Percentiles rank a stretch among this genome's conserved stretches.
phyloP scores from a whole-genome alignment of 2,113 vertebrate genomes.

The Microcebus tavaratra region DNA sequence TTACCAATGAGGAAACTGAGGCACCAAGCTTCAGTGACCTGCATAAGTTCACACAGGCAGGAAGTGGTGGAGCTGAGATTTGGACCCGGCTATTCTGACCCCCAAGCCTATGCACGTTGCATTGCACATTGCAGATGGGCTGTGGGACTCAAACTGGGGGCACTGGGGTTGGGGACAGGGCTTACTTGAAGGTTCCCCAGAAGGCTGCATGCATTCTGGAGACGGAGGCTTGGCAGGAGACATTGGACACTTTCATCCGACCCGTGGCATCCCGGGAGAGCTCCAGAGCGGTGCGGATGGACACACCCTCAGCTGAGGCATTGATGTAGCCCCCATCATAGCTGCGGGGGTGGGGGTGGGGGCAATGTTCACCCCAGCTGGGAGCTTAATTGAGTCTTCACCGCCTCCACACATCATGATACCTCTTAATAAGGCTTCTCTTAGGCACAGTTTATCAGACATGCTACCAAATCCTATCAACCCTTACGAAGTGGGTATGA shows the following conservation, averaged over 20 bases:
- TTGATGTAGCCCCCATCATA: conserved; percentile 93
- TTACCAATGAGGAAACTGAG: not conserved
- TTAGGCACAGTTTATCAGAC: not conserved
- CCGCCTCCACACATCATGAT: not conserved
- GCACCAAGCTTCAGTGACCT: not conserved
- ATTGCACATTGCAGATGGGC: not conserved
- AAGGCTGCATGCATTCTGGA: conserved; percentile 89
- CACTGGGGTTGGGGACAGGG: rapidly evolving
- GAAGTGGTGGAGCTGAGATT: not conserved
- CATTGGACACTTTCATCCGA: conserved; percentile 92
- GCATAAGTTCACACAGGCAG: not conserved
- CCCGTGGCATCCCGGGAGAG: conserved; percentile 88
- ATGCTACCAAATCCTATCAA: not conserved
- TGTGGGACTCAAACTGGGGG: not conserved
- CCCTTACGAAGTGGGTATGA: not conserved
- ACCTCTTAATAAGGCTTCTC: not conserved
- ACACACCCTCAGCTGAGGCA: conserved; percentile 92
- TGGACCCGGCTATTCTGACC: not conserved
- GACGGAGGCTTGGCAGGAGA: conserved; percentile 91
- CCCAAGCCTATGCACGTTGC: not conserved
- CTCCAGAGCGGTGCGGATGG: conserved; percentile 89
- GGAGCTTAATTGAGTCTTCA: not conserved
- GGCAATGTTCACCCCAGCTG: not conserved
- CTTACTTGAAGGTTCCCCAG: conserved; percentile 91
- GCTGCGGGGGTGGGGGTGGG: conserved; percentile 80